Base-by-base conservation (phyloP, 2,113 vertebrate species). In the Dipodomys stephensi region DNA sequence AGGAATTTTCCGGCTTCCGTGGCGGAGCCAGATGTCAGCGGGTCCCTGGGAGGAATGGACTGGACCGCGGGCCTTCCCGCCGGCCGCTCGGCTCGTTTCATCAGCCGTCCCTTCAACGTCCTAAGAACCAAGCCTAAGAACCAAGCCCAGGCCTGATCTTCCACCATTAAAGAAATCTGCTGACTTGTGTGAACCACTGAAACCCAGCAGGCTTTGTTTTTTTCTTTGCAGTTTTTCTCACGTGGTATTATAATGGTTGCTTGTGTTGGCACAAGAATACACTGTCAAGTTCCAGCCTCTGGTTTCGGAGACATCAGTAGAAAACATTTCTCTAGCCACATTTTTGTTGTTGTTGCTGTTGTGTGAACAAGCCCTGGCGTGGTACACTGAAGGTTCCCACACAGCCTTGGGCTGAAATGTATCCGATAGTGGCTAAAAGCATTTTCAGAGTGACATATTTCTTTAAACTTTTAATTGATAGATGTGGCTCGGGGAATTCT, bases 1-100 rank as follows among this genome's bases (percentile, higher is more conserved):
- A 99, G 98, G 98, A 96, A 97, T 99, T 99, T 99, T 98, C 99
- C 99, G 99, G 98, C 98, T 99, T 99, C 98, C 96, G 94, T 98
- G 98, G 98, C 98, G 97, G 98, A 98, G 97, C 99, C 99, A 99
- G 98, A 99, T 99, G 99, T 99, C 98, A 96, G 97, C 94, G 97
- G 98, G 98, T 98, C 98, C 99, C 98, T 98, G 96, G 97, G 98
- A 97, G 98, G 98, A 97, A 98, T 98, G 98, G 98, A 98, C 98
- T 97, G 96, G 97, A 95, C 98, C 97, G 95, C 98, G 98, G 98
- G 98, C 98, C 97, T 57, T 16, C 15, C 53, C 15, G 53, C 15
- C 53, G 12, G 53, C 49, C 49, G 49, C 49, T 12, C 49, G 49
- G 35, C 8, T 8, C 49, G 35, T 49, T 49, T 49, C 49, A 49